Percentiles rank a stretch among this genome's conserved stretches.
Evolutionary conservation across 2,797 vertebrate genomes (phyloP).

Genomic region (Scleropages formosus): DNA sequence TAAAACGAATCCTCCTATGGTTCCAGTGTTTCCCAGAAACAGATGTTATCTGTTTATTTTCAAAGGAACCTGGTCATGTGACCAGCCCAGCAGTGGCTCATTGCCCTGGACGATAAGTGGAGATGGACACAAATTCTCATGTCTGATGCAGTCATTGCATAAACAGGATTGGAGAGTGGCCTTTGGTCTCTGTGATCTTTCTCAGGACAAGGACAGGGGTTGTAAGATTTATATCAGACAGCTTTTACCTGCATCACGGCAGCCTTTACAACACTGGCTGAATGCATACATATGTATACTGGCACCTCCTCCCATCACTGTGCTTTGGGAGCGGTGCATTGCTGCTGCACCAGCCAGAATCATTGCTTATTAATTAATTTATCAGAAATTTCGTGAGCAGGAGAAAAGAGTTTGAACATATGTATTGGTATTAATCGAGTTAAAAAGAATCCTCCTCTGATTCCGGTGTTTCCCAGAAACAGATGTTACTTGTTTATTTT

Average conservation of each 20-base stretch:
- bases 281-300: too few relatives aligned
- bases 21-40: slow-evolving; percentile 20
- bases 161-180: neutral
- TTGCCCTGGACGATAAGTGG: slow-evolving; percentile 2
- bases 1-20: neutral
- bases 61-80: slow-evolving; percentile 18
- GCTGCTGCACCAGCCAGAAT: too few relatives aligned
- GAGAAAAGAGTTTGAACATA: too few relatives aligned
- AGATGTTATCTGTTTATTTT: slow-evolving; percentile 24
- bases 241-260: neutral
- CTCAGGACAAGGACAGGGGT: neutral
- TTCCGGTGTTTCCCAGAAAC: slow-evolving; percentile 20
- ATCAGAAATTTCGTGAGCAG: too few relatives aligned
- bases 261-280: too few relatives aligned
- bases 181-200: neutral
- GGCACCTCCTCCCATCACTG: too few relatives aligned
- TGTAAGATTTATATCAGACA: neutral
- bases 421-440: neutral
- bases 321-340: too few relatives aligned
- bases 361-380: too few relatives aligned
- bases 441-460: neutral
- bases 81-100: neutral
- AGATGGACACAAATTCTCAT: neutral
- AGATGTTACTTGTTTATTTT: slow-evolving; percentile 24
- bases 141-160: neutral